These are phyloP conservation scores for Macrophya alboannulata DNA, from an alignment of 2,888 invertebrate species.

Conservation along the genomic window DNA sequence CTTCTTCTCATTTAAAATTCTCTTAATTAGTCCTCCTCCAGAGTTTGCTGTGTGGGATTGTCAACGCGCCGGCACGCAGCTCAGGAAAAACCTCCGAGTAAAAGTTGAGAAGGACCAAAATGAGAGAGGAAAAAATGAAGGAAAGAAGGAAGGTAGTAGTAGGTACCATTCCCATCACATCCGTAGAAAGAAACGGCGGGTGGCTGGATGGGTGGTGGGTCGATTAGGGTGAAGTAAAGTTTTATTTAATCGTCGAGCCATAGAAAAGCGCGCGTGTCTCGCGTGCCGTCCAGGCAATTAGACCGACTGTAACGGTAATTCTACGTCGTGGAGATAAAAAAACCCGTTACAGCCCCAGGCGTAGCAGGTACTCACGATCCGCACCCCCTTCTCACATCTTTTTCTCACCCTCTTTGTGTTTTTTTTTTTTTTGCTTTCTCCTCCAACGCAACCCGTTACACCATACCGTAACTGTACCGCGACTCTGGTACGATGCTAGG, in stretches of 20 bases:
- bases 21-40: conserved; percentile 6
- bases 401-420: background rate
- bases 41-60: background rate
- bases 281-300: conserved; percentile 52
- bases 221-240: conserved; percentile 50
- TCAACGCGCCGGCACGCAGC: conserved; percentile 12
- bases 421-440: background rate
- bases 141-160: background rate
- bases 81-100: background rate
- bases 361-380: conserved; percentile 30
- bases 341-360: conserved; percentile 41
- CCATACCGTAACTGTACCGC: conserved; percentile 9
- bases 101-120: background rate
- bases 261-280: conserved; percentile 55
- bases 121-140: background rate
- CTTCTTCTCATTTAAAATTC: conserved; percentile 20
- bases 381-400: background rate
- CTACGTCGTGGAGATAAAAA: conserved; percentile 50
- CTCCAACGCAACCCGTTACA: background rate
- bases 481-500: background rate
- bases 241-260: conserved; percentile 54
- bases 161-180: conserved; percentile 15
- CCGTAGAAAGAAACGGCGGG: background rate
- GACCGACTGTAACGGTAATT: conserved; percentile 55
- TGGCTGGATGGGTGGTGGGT: conserved; percentile 29